Conservation (phyloP, 2,888 invertebrate genomes). For the Eupithecia exiguata region DNA sequence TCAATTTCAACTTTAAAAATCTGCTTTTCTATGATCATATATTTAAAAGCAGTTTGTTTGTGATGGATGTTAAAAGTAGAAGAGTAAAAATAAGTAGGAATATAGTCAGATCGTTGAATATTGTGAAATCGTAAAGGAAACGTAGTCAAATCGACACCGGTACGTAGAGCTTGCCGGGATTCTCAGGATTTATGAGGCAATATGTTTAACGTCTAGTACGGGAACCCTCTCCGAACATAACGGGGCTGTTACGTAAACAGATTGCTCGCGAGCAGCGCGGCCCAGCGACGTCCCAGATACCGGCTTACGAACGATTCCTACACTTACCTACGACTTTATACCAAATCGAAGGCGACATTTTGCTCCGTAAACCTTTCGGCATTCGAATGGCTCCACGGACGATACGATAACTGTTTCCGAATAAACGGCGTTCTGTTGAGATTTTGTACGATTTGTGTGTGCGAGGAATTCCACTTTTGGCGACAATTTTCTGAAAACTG, state of each 20-base stretch:
- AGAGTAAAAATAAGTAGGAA: slow-evolving; percentile 19
- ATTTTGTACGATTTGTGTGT: slow-evolving; percentile 34
- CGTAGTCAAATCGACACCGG: slow-evolving; percentile 81
- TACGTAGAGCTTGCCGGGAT: slow-evolving; percentile 78
- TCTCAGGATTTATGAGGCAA: slow-evolving; percentile 83
- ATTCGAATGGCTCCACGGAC: slow-evolving; percentile 51
- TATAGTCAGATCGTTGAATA: slow-evolving; percentile 67
- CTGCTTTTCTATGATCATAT: background rate
- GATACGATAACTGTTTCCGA: slow-evolving; percentile 50
- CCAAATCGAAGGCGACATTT: slow-evolving; percentile 59
- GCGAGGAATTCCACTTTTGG: slow-evolving; percentile 5
- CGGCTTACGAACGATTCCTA: slow-evolving; percentile 71
- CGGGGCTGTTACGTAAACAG: slow-evolving; percentile 84
- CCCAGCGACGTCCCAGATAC: slow-evolving; percentile 67
- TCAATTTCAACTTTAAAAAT: background rate
- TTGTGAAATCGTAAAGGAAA: slow-evolving; percentile 77
- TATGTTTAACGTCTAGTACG: slow-evolving; percentile 84
- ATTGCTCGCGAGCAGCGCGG: slow-evolving; percentile 78
- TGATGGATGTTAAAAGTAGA: background rate
- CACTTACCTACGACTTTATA: slow-evolving; percentile 64
- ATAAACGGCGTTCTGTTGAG: slow-evolving; percentile 43
- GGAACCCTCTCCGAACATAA: slow-evolving; percentile 81
- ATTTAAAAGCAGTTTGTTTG: background rate
- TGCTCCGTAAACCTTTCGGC: slow-evolving; percentile 57
- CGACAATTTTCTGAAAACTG: background rate